phyloP scores from a whole-genome alignment of 2,888 invertebrate genomes.

The Leptopilina drosophilae region DNA sequence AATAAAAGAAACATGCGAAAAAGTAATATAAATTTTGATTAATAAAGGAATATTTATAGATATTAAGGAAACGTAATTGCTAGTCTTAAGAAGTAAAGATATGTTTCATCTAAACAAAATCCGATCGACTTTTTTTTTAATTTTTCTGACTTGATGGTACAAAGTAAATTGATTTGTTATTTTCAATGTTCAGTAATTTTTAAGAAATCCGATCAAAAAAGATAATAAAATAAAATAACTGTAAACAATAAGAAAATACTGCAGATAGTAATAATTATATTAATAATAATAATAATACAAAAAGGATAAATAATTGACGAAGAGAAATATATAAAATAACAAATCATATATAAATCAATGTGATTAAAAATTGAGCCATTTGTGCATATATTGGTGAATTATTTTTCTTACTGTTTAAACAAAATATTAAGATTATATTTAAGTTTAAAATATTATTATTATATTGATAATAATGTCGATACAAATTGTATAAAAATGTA shows the following conservation, averaged over 20 bases:
- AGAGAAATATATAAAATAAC: background rate
- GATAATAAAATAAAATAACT: background rate
- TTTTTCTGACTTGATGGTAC: slow-evolving; percentile 13
- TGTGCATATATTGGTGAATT: background rate
- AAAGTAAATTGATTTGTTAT: slow-evolving; percentile 2
- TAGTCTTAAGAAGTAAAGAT: slow-evolving; percentile 29
- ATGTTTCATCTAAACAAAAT: slow-evolving; percentile 1
- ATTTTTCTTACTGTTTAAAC: slow-evolving; percentile 33
- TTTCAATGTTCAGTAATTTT: slow-evolving; percentile 6
- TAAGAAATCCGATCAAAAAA: slow-evolving; percentile 22
- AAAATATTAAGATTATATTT: background rate
- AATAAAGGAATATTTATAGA: slow-evolving; percentile 2
- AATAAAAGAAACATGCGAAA: background rate
- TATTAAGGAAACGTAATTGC: slow-evolving; percentile 34
- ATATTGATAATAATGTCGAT: slow-evolving; percentile 18
- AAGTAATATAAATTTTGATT: slow-evolving; percentile 32
- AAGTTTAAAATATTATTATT: slow-evolving; percentile 26
- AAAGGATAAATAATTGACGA: slow-evolving; percentile 3
- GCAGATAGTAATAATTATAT: too few species aligned
- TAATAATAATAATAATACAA: background rate
- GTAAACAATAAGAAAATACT: background rate
- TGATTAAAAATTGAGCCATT: slow-evolving; percentile 6
- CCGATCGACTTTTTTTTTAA: slow-evolving; percentile 18
- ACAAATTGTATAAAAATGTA: slow-evolving; percentile 6
- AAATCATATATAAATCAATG: background rate